Conservation (phyloP, 2,113 vertebrate genomes). For the Eptatretus burgeri region DNA sequence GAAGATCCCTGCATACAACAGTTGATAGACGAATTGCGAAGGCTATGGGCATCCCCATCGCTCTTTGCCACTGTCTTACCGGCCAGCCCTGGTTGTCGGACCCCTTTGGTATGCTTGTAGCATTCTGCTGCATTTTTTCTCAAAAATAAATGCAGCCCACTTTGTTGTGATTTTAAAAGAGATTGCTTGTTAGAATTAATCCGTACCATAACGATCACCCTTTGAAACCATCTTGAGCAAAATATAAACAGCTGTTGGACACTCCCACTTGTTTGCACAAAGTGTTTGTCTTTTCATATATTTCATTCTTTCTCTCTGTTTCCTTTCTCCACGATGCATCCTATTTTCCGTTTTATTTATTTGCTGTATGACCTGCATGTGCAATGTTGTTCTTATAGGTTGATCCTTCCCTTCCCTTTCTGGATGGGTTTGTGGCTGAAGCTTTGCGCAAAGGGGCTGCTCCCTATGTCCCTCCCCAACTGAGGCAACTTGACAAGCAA, state of each 20-base stretch:
- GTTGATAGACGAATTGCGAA: too few species aligned
- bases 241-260: neutral
- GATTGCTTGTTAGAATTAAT: too few species aligned
- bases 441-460: conserved; percentile 42
- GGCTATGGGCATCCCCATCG: too few species aligned
- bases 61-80: too few species aligned
- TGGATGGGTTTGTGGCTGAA: conserved; percentile 77
- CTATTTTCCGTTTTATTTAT: too few species aligned
- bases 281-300: neutral
- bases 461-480: conserved; percentile 71
- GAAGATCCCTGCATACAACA: too few species aligned
- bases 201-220: neutral
- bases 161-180: too few species aligned
- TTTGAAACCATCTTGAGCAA: neutral
- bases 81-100: too few species aligned
- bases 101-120: too few species aligned
- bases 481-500: conserved; percentile 46
- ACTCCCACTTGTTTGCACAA: neutral
- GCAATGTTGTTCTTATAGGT: conserved; percentile 23
- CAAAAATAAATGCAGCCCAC: too few species aligned
- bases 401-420: conserved; percentile 74
- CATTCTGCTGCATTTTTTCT: too few species aligned
- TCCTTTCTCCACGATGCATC: too few species aligned
- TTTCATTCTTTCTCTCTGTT: neutral
- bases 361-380: neutral